These are phyloP conservation scores for Siniperca scherzeri DNA, from an alignment of 2,797 vertebrate species.

Conservation along the genomic window DNA sequence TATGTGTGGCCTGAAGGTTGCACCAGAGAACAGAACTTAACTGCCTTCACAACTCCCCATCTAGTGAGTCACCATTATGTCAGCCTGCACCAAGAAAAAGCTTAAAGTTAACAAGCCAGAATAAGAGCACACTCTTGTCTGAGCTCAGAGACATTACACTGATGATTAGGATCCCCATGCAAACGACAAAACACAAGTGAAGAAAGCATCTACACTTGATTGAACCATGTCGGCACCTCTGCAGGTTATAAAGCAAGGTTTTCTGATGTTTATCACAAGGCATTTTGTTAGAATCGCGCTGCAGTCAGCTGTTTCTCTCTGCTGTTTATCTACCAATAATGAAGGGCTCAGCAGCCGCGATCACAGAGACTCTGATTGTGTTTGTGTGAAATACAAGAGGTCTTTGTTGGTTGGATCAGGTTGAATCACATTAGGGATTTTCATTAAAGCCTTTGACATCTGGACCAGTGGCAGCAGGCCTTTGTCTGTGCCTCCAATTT, in stretches of 20 bases:
- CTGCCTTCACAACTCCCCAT: slow-evolving; percentile 27
- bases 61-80: slow-evolving; percentile 42
- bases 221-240: slow-evolving; percentile 28
- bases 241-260: slow-evolving; percentile 44
- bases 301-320: slow-evolving; percentile 68
- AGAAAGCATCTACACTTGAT: slow-evolving; percentile 18
- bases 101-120: slow-evolving; percentile 51
- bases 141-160: slow-evolving; percentile 26
- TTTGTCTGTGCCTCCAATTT: slow-evolving; percentile 81
- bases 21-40: slow-evolving; percentile 29
- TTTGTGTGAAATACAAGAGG: slow-evolving; percentile 69
- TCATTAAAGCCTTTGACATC: slow-evolving; percentile 81
- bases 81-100: slow-evolving; percentile 23
- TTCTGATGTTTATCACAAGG: slow-evolving; percentile 56
- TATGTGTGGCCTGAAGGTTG: slow-evolving; percentile 49
- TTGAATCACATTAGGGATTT: slow-evolving; percentile 76
- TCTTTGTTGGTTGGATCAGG: slow-evolving; percentile 74
- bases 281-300: slow-evolving; percentile 54
- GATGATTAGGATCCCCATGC: slow-evolving; percentile 33
- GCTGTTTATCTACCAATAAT: slow-evolving; percentile 76
- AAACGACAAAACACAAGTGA: slow-evolving; percentile 35
- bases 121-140: slow-evolving; percentile 19
- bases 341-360: slow-evolving; percentile 68
- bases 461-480: slow-evolving; percentile 71
- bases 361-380: slow-evolving; percentile 68